These are phyloP conservation scores for Chelidonichthys spinosus DNA, from an alignment of 2,797 vertebrate species.

Conservation along the genomic window DNA sequence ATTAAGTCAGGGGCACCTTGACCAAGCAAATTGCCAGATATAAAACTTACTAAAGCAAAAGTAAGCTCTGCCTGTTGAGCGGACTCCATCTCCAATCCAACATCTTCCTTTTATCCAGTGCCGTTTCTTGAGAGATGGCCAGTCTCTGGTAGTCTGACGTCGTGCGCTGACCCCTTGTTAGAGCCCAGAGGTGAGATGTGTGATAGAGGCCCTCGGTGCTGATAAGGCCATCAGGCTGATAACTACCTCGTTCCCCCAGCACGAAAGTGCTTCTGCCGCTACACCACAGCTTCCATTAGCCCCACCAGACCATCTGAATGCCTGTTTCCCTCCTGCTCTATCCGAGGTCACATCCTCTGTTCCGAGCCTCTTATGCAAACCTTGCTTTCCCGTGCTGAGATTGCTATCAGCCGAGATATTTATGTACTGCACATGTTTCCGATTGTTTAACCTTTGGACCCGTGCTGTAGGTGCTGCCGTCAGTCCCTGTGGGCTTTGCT, in stretches of 20 bases:
- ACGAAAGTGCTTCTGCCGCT: slow-evolving; percentile 59
- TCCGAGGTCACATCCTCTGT: slow-evolving; percentile 75
- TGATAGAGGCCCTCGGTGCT: slow-evolving; percentile 73
- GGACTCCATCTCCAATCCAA: slow-evolving; percentile 16
- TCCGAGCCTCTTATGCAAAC: slow-evolving; percentile 68
- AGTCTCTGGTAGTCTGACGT: slow-evolving; percentile 50
- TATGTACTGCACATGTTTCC: slow-evolving; percentile 81
- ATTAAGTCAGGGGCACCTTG: slow-evolving; percentile 54
- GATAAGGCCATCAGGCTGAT: slow-evolving; percentile 80
- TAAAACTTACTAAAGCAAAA: slow-evolving; percentile 34
- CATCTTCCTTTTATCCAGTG: slow-evolving; percentile 37
- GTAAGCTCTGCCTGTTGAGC: slow-evolving; percentile 17
- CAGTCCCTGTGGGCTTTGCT: slow-evolving; percentile 57
- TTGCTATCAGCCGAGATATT: slow-evolving; percentile 76
- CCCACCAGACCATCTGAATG: slow-evolving; percentile 56
- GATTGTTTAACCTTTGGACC: slow-evolving; percentile 83
- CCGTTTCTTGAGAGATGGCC: slow-evolving; percentile 55
- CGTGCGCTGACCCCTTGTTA: slow-evolving; percentile 71
- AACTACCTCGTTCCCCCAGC: slow-evolving; percentile 61
- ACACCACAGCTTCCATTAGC: slow-evolving; percentile 72
- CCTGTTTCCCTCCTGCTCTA: slow-evolving; percentile 49
- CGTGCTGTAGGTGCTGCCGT: slow-evolving; percentile 67
- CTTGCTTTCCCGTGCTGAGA: slow-evolving; percentile 58
- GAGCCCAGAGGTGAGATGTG: slow-evolving; percentile 78
- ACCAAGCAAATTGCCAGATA: slow-evolving; percentile 41